Conservation (phyloP, 2,113 vertebrate species). For the Paracanthobrama guichenoti region DNA sequence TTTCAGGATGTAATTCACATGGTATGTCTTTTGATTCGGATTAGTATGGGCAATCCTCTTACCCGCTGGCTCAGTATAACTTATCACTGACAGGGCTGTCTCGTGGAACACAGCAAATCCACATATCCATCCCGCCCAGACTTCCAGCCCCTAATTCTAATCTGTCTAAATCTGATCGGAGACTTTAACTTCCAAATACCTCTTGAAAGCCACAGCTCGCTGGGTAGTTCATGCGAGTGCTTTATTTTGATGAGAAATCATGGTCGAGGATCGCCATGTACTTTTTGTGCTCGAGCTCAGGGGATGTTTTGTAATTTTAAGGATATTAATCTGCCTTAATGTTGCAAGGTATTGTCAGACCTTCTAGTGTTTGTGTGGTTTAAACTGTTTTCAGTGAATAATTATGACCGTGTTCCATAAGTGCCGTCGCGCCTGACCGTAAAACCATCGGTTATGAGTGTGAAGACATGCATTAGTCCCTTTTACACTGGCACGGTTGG, state of each 20-base stretch:
- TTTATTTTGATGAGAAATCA: conserved; percentile 71
- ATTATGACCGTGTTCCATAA: not conserved
- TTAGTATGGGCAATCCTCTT: conserved; percentile 85
- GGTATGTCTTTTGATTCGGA: conserved; percentile 85
- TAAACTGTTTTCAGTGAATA: not conserved
- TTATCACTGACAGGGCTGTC: conserved; percentile 78
- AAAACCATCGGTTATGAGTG: conserved; percentile 6
- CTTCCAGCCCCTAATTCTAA: conserved; percentile 75
- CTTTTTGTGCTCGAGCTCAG: not conserved
- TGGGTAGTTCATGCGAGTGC: conserved; percentile 71
- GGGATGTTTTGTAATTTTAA: conserved; percentile 5
- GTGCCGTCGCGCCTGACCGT: not conserved
- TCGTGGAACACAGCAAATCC: conserved; percentile 75
- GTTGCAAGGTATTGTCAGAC: not conserved
- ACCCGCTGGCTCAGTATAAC: conserved; percentile 77
- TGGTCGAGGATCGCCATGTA: conserved; percentile 58
- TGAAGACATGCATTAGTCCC: conserved; percentile 4
- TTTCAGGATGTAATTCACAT: conserved; percentile 87
- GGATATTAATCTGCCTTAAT: not conserved
- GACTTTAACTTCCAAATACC: conserved; percentile 80
- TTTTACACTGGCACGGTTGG: not conserved
- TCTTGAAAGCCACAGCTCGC: conserved; percentile 75
- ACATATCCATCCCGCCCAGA: conserved; percentile 71
- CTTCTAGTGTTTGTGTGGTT: not conserved
- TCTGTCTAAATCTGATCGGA: conserved; percentile 81